Conservation (phyloP, 2,797 vertebrate genomes). For the Gallinago stenura region DNA sequence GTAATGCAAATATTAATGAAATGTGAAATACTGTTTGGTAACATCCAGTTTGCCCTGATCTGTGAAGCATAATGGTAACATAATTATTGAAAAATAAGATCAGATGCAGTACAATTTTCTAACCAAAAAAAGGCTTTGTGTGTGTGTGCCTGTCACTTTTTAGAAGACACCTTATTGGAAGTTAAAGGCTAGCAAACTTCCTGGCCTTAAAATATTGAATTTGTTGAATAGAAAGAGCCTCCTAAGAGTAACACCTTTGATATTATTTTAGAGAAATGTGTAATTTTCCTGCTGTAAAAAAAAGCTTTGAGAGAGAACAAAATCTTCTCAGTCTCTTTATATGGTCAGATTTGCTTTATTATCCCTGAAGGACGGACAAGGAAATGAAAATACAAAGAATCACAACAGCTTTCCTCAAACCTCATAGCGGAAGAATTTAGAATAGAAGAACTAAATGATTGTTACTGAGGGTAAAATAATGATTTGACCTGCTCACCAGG, state of each 20-base stretch:
- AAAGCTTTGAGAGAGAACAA: neutral
- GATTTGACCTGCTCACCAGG: neutral
- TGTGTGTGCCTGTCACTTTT: neutral
- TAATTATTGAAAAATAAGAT: neutral
- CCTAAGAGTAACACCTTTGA: neutral
- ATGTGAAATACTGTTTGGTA: neutral
- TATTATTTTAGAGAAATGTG: constrained; percentile 1
- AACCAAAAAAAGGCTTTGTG: neutral
- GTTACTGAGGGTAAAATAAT: neutral
- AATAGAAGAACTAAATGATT: neutral
- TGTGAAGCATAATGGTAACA: neutral
- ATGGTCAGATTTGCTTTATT: neutral
- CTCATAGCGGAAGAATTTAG: neutral
- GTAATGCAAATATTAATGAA: neutral
- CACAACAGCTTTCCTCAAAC: neutral
- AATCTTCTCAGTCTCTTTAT: neutral
- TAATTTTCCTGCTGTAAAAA: neutral
- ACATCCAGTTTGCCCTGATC: neutral
- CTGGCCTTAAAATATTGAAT: neutral
- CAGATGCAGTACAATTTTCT: neutral
- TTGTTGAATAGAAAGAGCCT: neutral
- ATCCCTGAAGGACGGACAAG: neutral
- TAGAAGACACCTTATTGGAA: neutral
- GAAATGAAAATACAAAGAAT: neutral
- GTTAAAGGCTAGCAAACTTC: neutral